Base-by-base conservation (phyloP, 2,888 invertebrate genomes). In the Drosophila anomalata region DNA sequence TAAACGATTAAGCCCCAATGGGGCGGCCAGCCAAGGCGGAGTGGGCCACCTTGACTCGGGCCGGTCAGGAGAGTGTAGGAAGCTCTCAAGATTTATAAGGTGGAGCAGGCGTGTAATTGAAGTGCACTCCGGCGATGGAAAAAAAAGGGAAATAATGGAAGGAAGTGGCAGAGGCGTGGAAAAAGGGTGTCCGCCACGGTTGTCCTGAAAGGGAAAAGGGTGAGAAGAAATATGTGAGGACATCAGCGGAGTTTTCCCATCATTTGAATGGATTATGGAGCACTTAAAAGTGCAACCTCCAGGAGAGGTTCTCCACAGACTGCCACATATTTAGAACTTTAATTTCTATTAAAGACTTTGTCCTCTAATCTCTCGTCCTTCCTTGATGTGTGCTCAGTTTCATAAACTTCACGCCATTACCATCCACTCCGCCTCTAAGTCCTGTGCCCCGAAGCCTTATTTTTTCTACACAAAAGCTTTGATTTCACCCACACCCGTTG, bases 1-100 rank as follows among this genome's bases (percentile, higher is more conserved):
- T 87, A 83, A 87, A 75, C 85, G 78, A 87, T 83, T 83, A 83
- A 86, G 80, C 59, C 66, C 66, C 79, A 77, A 50, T 56, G 62
- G 55, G 59, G 44, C 26, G 29, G 11, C 36, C 26, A 29, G 29
- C 24, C 17, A 12, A 36, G 51, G 6, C 9, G 33, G 17, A 5
- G 11, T 17, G 20, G 14, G 6, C 48, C 44, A 31, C 51, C 63
- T 52, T 29, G 39, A 26, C 55, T 56, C 26, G 41, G 47, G 47
- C 69, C 22, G 60, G 39, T 26, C 71, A 47, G 39, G 39, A n/a
- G 42, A 26, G 8, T 51, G 48, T 36, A n/a, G 52, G 26, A 42
- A 36, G 44, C 56, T 52, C 70, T 44, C 53, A 46, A 57, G 71
- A 76, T 65, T 79, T 69, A 82, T 65, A 63, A 57, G 79, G 62